These are phyloP conservation scores for Lacerta viridis DNA, from an alignment of 2,797 vertebrate species.

Conservation along the genomic window DNA sequence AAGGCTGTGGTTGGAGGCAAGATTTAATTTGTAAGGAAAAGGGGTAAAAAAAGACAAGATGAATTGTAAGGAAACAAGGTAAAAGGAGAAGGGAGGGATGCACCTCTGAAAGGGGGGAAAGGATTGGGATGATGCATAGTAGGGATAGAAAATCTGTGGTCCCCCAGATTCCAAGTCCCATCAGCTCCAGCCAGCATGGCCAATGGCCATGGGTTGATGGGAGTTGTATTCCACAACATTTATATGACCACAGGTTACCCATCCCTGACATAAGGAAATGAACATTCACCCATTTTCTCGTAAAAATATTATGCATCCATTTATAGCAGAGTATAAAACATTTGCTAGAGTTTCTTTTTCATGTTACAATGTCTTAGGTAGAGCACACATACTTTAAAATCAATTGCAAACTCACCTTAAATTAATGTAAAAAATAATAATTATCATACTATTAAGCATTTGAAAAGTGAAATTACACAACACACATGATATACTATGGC, in stretches of 20 bases:
- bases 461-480: conserved; percentile 55
- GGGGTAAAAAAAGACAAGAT: conserved; percentile 78
- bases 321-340: conserved; percentile 56
- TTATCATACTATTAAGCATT: conserved; percentile 51
- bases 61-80: conserved; percentile 86
- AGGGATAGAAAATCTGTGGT: not conserved
- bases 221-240: not conserved
- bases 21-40: conserved; percentile 79
- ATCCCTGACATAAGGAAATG: conserved; percentile 50
- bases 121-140: conserved; percentile 35
- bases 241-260: not conserved
- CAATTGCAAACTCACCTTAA: conserved; percentile 16
- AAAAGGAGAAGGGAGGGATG: conserved; percentile 90
- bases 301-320: conserved; percentile 53
- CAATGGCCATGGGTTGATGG: not conserved
- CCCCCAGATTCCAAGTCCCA: not conserved
- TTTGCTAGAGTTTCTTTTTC: not conserved
- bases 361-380: not conserved
- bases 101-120: conserved; percentile 78
- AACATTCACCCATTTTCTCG: conserved; percentile 55
- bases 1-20: conserved; percentile 72
- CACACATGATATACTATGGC: conserved; percentile 41
- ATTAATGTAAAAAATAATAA: conserved; percentile 14
- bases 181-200: no score
- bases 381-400: conserved; percentile 37